Evolutionary conservation across 2,797 vertebrate genomes (phyloP).

Genomic region (Chrosomus eos): DNA sequence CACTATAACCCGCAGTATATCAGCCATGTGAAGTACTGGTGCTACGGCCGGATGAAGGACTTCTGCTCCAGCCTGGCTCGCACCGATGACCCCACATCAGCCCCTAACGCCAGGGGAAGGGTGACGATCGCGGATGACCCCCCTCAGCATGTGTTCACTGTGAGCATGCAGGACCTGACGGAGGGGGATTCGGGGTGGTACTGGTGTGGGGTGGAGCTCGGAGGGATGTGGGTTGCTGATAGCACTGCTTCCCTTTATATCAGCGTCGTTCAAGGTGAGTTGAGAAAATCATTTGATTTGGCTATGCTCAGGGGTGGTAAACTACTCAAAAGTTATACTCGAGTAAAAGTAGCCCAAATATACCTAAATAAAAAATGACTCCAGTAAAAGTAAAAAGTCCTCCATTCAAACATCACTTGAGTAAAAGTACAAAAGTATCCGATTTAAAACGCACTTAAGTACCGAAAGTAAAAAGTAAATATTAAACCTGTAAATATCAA

Average conservation of each 20-base stretch:
- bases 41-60: slow-evolving; percentile 64
- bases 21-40: slow-evolving; percentile 79
- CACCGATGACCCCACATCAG: slow-evolving; percentile 57
- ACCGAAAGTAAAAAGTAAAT: too few relatives aligned
- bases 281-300: background rate
- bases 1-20: slow-evolving; percentile 74
- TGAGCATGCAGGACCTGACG: slow-evolving; percentile 72
- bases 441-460: too few relatives aligned
- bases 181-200: slow-evolving; percentile 73
- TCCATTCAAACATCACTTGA: too few relatives aligned
- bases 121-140: slow-evolving; percentile 72
- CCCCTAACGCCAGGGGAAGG: slow-evolving; percentile 29
- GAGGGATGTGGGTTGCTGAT: slow-evolving; percentile 68
- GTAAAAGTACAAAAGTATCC: too few relatives aligned
- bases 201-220: slow-evolving; percentile 78
- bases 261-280: slow-evolving; percentile 74
- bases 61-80: slow-evolving; percentile 74
- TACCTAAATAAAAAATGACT: too few relatives aligned
- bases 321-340: too few relatives aligned
- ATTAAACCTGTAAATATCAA: too few relatives aligned
- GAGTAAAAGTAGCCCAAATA: too few relatives aligned
- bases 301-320: too few relatives aligned
- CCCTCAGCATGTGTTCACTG: slow-evolving; percentile 69
- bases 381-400: too few relatives aligned
- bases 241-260: slow-evolving; percentile 64